phyloP scores from a whole-genome alignment of 2,113 vertebrate species.

The Triplophysa siluroides region DNA sequence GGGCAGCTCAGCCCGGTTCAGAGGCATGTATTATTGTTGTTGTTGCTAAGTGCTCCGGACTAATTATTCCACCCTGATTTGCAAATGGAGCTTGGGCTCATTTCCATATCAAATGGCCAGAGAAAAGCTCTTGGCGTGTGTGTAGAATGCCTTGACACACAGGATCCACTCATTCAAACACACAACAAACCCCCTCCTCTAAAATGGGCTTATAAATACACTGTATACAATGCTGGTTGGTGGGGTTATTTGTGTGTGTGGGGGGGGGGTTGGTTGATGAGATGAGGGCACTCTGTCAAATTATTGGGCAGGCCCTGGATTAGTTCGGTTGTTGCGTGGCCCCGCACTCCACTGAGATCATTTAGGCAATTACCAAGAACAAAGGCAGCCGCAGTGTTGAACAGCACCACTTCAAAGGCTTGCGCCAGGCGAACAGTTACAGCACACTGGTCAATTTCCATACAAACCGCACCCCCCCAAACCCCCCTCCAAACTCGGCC shows the following conservation, averaged over 20 bases:
- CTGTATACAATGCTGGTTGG: conserved; percentile 64
- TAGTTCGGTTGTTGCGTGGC: conserved; percentile 75
- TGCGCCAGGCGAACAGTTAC: conserved; percentile 75
- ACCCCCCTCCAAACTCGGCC: conserved; percentile 56
- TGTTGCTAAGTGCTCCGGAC: conserved; percentile 75
- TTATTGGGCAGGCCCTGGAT: conserved; percentile 77
- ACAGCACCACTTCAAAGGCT: conserved; percentile 80
- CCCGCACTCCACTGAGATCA: conserved; percentile 77
- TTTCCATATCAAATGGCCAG: conserved; percentile 76
- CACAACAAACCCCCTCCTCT: conserved; percentile 27
- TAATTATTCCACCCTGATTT: conserved; percentile 81
- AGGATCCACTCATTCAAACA: conserved; percentile 63
- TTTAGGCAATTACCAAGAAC: conserved; percentile 86
- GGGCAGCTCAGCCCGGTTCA: conserved; percentile 68
- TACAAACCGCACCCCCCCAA: conserved; percentile 64
- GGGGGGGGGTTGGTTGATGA: conserved; percentile 49
- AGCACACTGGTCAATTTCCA: conserved; percentile 82
- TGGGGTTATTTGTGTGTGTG: neutral
- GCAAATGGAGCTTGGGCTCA: conserved; percentile 66
- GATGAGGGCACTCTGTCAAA: conserved; percentile 71
- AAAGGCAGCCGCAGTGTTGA: conserved; percentile 73
- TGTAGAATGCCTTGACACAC: conserved; percentile 60
- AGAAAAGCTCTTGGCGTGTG: conserved; percentile 62
- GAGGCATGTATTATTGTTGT: conserved; percentile 73
- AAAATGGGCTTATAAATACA: conserved; percentile 70